Conservation (phyloP, 2,113 vertebrate genomes). For the Thermophis baileyi region DNA sequence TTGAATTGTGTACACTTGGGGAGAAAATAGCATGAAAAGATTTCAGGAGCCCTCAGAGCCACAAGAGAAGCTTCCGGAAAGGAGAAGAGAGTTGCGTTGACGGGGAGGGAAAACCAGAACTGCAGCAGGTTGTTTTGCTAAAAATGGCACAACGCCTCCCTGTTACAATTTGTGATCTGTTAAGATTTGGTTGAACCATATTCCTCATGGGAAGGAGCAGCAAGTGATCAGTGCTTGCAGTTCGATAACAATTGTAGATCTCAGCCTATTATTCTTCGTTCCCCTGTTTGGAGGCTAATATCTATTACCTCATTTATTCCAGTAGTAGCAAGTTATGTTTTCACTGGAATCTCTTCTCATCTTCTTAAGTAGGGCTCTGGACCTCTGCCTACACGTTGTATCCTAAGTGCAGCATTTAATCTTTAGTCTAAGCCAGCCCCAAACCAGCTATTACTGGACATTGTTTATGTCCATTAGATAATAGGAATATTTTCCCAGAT, state of each 20-base stretch:
- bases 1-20: constrained; percentile 17
- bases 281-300: background rate
- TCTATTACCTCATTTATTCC: background rate
- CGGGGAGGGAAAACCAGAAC: background rate
- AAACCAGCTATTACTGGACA: background rate
- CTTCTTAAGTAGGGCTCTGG: background rate
- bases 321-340: background rate
- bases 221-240: background rate
- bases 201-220: background rate
- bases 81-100: background rate
- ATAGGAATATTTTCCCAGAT: background rate
- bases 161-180: background rate
- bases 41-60: background rate
- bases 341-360: background rate
- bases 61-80: background rate
- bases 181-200: background rate
- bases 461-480: background rate
- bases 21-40: constrained; percentile 11
- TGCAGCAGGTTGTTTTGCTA: background rate
- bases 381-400: background rate
- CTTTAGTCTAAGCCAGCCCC: background rate
- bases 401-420: background rate
- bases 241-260: background rate
- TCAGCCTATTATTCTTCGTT: background rate
- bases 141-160: background rate